A percentile compares a stretch with the other conserved stretches of the same genome.
Conservation (phyloP, 2,113 vertebrate species). For the Eira barbara region DNA sequence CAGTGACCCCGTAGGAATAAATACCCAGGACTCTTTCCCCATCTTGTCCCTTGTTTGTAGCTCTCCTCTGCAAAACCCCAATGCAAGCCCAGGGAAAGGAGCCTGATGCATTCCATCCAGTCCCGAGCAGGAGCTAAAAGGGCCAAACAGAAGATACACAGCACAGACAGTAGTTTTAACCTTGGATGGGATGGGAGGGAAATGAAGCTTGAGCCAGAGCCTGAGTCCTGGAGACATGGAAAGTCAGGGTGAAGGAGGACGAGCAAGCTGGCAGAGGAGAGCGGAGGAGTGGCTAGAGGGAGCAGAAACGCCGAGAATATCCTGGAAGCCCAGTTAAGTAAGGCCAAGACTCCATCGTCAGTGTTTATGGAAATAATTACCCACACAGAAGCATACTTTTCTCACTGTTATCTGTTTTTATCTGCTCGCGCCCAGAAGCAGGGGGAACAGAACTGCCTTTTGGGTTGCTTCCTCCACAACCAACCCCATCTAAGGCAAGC, state of each 20-base stretch:
- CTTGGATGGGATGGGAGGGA: not conserved
- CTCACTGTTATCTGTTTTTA: conserved; percentile 14
- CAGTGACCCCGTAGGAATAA: not conserved
- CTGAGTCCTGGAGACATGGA: not conserved
- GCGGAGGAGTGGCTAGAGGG: not conserved
- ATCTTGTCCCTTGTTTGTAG: not conserved
- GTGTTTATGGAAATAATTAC: not conserved
- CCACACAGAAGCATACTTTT: not conserved
- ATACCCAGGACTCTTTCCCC: not conserved
- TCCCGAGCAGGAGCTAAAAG: not conserved
- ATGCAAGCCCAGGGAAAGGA: not conserved
- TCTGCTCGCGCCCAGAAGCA: not conserved
- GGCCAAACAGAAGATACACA: not conserved
- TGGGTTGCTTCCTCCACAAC: not conserved
- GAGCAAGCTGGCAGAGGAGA: not conserved
- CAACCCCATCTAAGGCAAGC: not conserved
- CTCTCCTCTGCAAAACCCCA: not conserved
- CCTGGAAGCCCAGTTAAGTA: not conserved
- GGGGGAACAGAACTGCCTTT: not conserved
- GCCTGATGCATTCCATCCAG: not conserved
- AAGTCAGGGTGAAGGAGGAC: not conserved
- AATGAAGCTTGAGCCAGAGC: not conserved
- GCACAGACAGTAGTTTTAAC: not conserved
- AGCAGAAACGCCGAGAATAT: not conserved
- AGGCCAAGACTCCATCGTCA: not conserved